Conservation (phyloP, 2,888 invertebrate species). For the Lacanobia oleracea region DNA sequence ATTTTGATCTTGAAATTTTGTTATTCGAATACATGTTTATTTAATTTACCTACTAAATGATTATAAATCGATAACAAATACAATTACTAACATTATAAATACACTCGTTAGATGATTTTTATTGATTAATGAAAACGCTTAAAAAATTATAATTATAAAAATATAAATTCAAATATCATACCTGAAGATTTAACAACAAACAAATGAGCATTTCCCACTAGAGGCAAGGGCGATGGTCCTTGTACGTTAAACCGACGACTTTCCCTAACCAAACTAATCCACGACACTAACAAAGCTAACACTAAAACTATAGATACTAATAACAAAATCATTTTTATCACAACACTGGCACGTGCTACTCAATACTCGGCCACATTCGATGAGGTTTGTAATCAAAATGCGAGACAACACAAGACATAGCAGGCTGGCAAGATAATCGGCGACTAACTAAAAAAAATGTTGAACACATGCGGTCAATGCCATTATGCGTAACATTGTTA, state of each 20-base stretch:
- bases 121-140: not conserved
- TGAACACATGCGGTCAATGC: conserved; percentile 40
- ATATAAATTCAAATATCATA: conserved; percentile 56
- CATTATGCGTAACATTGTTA: conserved; percentile 28
- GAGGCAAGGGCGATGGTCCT: conserved; percentile 82
- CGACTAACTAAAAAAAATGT: conserved; percentile 31
- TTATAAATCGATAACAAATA: not conserved
- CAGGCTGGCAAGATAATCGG: conserved; percentile 37
- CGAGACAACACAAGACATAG: conserved; percentile 39
- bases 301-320: conserved; percentile 58
- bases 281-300: conserved; percentile 69
- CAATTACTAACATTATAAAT: not conserved
- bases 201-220: conserved; percentile 88
- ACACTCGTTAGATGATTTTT: not conserved
- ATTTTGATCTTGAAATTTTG: not conserved
- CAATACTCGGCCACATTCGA: conserved; percentile 47
- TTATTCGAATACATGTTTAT: not conserved
- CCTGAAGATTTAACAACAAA: conserved; percentile 84
- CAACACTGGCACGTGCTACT: conserved; percentile 74
- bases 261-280: conserved; percentile 72
- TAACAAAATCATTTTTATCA: conserved; percentile 67
- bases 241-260: conserved; percentile 68
- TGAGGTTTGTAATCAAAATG: conserved; percentile 47
- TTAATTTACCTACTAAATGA: not conserved
- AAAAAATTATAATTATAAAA: not conserved